Base-by-base conservation (phyloP, 2,888 invertebrate species). In the Rhimphoctona megacephalus region DNA sequence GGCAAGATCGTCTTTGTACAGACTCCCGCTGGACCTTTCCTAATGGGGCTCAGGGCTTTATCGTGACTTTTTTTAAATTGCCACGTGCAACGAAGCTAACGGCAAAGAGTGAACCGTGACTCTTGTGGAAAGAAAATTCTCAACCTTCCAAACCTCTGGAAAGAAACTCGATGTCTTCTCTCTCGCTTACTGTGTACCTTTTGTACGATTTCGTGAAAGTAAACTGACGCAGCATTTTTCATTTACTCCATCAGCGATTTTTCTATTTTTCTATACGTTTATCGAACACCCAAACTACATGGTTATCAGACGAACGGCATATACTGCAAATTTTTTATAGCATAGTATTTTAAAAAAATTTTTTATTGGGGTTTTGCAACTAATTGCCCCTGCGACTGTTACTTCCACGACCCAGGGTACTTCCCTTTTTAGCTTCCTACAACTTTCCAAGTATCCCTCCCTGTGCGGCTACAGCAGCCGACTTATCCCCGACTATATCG, bases 21-120 rank as follows among this genome's bases (percentile, higher is more conserved):
- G 72, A 66, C 72, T 77, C 78, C 4, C 54, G 67, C 54, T 33
- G 80, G 83, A 80, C 76, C 19, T 80, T 69, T 70, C 69, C 64
- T 84, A 80, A 84, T 84, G 80, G 85, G 81, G 74, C 74, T 22
- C 46, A 14, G 46, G 72, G 25, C 70, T 52, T 54, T 85, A 81
- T 81, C 77, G 76, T 76, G 85, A 79, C 74, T 81, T 81, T 81
- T 83, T 81, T 81, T 77, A 64, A 85, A 81, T 85, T 81, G 85
- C 81, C 85, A 72, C 76, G 85, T 54, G 22, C 70, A 74, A 81
- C 64, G 70, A 57, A 79, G 57, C 36, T 67, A 79, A 76, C 57
- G 70, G 61, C n/a, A 74, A 74, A 80, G 73, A 72, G 78, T 54
- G 78, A 36, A 64, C 61, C 33, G 72, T 74, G 70, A 46, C 46